Evolutionary conservation across 2,113 vertebrate species (phyloP).

Genomic region (Takifugu flavidus): DNA sequence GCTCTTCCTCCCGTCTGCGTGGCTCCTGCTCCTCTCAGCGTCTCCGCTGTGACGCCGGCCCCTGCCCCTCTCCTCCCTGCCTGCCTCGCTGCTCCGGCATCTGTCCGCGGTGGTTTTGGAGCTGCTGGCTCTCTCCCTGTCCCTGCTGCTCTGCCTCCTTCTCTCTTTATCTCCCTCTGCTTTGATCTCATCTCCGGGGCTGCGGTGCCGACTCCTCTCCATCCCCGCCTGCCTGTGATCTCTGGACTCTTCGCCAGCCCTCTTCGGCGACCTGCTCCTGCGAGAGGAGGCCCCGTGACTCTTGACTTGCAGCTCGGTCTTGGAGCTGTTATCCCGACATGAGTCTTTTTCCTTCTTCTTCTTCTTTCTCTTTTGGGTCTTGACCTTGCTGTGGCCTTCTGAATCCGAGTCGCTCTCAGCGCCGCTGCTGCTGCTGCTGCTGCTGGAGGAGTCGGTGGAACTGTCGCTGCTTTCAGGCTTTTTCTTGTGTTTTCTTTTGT

Average conservation of each 20-base stretch:
- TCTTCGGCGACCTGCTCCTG: conserved; percentile 69
- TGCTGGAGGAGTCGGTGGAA: conserved; percentile 71
- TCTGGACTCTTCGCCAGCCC: conserved; percentile 54
- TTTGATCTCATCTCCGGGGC: conserved; percentile 48
- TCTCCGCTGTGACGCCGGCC: conserved; percentile 42
- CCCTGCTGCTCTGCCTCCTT: conserved; percentile 61
- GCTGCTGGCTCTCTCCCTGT: conserved; percentile 40
- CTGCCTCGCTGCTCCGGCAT: conserved; percentile 49
- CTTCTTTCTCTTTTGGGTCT: conserved; percentile 76
- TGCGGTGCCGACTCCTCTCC: conserved; percentile 60
- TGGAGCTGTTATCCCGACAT: conserved; percentile 75
- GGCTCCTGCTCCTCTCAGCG: conserved; percentile 47
- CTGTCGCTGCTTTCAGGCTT: conserved; percentile 70
- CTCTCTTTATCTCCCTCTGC: conserved; percentile 62
- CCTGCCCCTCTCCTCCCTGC: conserved; percentile 14
- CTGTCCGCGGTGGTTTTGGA: conserved; percentile 38
- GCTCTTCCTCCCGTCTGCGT: conserved; percentile 46
- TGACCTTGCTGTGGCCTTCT: conserved; percentile 68
- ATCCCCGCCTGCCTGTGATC: conserved; percentile 51
- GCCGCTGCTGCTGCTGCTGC: conserved; percentile 44
- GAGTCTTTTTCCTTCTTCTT: conserved; percentile 81
- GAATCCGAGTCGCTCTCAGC: conserved; percentile 77
- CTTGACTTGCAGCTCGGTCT: conserved; percentile 72
- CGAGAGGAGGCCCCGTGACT: conserved; percentile 65
- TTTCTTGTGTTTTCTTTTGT: conserved; percentile 85